Percentiles rank a stretch among this genome's conserved stretches.
Conservation (phyloP, 2,888 invertebrate genomes). For the Tanypteryx hageni region DNA sequence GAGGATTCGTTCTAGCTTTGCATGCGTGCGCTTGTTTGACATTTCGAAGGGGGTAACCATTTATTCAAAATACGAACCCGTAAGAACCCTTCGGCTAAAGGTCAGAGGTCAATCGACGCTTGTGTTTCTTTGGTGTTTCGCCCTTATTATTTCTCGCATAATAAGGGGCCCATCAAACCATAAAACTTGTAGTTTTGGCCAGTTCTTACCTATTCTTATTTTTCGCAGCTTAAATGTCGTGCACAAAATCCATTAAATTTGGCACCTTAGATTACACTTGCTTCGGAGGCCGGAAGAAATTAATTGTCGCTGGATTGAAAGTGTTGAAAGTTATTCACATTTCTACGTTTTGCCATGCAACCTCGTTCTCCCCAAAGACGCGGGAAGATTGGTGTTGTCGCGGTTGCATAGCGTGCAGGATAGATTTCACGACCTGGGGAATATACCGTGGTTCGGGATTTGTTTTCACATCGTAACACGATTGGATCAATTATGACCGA, state of each 20-base stretch:
- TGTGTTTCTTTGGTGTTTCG: not conserved
- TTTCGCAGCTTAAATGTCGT: not conserved
- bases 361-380: too few relatives aligned
- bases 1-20: not conserved
- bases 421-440: too few relatives aligned
- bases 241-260: slow-evolving; percentile 4
- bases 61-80: slow-evolving; percentile 3
- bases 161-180: not conserved
- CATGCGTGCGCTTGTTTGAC: slow-evolving; percentile 35
- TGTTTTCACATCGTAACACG: too few relatives aligned
- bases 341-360: too few relatives aligned
- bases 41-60: slow-evolving; percentile 23
- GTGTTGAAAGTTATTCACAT: not conserved
- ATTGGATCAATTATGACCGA: too few relatives aligned
- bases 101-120: not conserved
- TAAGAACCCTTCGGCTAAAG: slow-evolving; percentile 7
- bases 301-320: not conserved
- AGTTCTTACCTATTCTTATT: not conserved
- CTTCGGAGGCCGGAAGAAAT: not conserved
- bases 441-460: too few relatives aligned
- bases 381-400: too few relatives aligned
- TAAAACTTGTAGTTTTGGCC: slow-evolving; percentile 1
- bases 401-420: too few relatives aligned
- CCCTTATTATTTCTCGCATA: not conserved
- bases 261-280: not conserved